Evolutionary conservation across 2,113 vertebrate genomes (phyloP), one percentile per base, ranked within the genome.

Genomic region (Oryzias curvinotus): DNA sequence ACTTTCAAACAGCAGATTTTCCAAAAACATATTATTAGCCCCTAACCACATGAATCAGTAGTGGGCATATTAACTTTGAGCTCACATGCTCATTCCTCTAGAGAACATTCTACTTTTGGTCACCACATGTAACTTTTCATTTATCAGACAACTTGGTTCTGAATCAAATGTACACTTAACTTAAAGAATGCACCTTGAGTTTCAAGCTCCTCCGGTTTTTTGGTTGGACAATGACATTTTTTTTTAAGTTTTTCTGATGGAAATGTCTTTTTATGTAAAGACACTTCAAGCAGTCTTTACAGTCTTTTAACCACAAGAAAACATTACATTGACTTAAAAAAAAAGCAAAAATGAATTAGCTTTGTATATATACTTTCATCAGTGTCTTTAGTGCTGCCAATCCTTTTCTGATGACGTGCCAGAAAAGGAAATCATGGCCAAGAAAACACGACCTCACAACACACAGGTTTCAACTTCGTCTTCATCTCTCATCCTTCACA

Each of bases 381-480:
- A 18, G 42, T 47, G 14, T 52, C 5, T 5, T 16, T 23, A 1
- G 21, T n/a, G 18, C 52, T 47, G 13, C 10, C 36, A 23, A 30
- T 49, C 5, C 4, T 53, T 52, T 48, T 60, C 42, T 19, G 54
- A 45, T 57, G 10, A 10, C 26, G 26, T 47, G 26, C 52, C 42
- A 62, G 18, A 0, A 21, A 5, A 45, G 53, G 14, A 56, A 47
- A 68, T 42, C 21, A 12, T 21, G 1, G 17, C 14, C 17, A 78
- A 59, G 56, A 19, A 62, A 76, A 59, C 15, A 59, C 15, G 43
- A 59, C 46, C 14, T 81, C 45, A 64, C 23, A 44, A 52, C 15
- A 55, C 17, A 63, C 41, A 42, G n/a, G n/a, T 36, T 23, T 18
- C 26, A 68, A 36, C 52, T 62, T 60, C 55, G 70, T 14, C 44